Percentiles rank a stretch among this genome's conserved stretches.
Conservation (phyloP, 2,888 invertebrate genomes). For the Dryadula phaetusa region DNA sequence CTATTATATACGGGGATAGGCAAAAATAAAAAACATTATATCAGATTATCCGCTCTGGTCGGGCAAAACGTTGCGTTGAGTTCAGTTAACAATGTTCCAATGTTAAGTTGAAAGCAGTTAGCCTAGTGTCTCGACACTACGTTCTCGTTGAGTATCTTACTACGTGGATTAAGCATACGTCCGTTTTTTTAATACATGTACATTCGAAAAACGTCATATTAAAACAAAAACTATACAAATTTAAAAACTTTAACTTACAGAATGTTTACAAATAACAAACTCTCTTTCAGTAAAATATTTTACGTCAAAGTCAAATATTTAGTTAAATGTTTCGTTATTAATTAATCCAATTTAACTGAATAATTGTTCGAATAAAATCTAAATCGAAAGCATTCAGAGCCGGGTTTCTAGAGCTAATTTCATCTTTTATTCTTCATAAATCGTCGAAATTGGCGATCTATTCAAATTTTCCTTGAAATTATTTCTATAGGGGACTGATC, state of each 20-base stretch:
- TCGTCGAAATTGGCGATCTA: background rate
- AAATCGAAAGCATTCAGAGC: conserved; percentile 1
- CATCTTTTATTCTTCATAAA: conserved; percentile 19
- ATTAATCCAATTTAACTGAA: conserved; percentile 18
- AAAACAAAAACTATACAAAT: background rate
- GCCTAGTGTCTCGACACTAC: too few relatives aligned
- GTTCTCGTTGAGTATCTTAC: too few relatives aligned
- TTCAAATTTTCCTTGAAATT: conserved; percentile 7
- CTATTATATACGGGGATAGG: too few relatives aligned
- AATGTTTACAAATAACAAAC: background rate
- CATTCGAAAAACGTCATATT: too few relatives aligned
- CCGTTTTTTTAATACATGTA: too few relatives aligned
- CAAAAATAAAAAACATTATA: too few relatives aligned
- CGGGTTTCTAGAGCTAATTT: conserved; percentile 15
- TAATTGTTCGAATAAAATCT: conserved; percentile 11
- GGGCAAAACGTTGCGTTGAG: too few relatives aligned
- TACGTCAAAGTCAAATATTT: background rate
- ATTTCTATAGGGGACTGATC: background rate
- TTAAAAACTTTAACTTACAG: background rate
- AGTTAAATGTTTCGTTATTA: conserved; percentile 3
- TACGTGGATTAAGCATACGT: too few relatives aligned
- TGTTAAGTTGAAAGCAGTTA: too few relatives aligned
- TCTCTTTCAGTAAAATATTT: background rate
- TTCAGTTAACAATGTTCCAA: too few relatives aligned
- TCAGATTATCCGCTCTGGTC: too few relatives aligned